Conservation (phyloP, 2,797 vertebrate species). For the Ptychadena robeensis region DNA sequence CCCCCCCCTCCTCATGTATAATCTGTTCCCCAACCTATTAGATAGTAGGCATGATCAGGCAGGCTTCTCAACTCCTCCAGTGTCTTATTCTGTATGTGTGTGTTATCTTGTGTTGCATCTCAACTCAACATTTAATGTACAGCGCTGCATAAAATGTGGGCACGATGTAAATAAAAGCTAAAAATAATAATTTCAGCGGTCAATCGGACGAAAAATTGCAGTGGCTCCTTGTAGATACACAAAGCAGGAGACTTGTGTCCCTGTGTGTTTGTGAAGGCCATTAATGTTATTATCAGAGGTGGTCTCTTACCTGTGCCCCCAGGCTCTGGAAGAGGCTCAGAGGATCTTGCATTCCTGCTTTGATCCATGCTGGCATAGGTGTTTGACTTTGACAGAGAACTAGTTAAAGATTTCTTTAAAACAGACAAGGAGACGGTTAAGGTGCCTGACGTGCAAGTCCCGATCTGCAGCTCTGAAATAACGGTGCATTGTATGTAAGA, state of each 20-base stretch:
- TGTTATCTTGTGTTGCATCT: too few relatives aligned
- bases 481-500: slow-evolving; percentile 23
- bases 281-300: background rate
- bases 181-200: too few relatives aligned
- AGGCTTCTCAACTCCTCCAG: too few relatives aligned
- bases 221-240: too few relatives aligned
- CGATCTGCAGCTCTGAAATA: slow-evolving; percentile 40
- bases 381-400: slow-evolving; percentile 33
- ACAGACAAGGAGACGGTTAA: background rate
- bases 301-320: background rate
- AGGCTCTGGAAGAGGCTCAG: slow-evolving; percentile 9
- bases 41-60: too few relatives aligned
- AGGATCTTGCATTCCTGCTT: slow-evolving; percentile 35
- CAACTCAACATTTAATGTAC: too few relatives aligned
- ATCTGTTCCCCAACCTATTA: too few relatives aligned
- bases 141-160: too few relatives aligned
- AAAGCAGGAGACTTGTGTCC: background rate
- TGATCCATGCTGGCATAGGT: slow-evolving; percentile 45
- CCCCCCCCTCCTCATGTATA: too few relatives aligned
- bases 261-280: background rate
- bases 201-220: too few relatives aligned
- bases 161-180: too few relatives aligned
- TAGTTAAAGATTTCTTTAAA: slow-evolving; percentile 10
- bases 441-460: slow-evolving; percentile 19
- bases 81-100: too few relatives aligned